Evolutionary conservation across 2,113 vertebrate genomes (phyloP), one percentile per base, ranked within the genome.

Genomic region (Trogon melanurus): DNA sequence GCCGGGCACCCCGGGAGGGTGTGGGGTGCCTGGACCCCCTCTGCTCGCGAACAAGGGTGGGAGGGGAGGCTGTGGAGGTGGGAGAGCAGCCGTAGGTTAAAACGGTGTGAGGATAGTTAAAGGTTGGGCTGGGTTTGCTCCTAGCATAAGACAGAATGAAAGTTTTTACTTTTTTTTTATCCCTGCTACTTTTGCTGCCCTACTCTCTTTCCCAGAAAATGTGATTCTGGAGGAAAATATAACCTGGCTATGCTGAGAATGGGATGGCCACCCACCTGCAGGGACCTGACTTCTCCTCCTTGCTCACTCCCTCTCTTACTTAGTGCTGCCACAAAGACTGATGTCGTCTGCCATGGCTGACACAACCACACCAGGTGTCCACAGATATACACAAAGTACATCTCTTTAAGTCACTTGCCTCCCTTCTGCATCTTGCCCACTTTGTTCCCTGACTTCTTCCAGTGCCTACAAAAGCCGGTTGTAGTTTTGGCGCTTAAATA

Each of bases 1-100:
- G 45, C 15, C 0, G 0, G 25, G 54, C 41, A 38, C 22, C 29
- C 11, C 4, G 1, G 51, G 69, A 10, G 19, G 32, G 64, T 44
- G 16, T 50, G 19, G 8, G 11, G 27, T 64, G n/a, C 15, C 34
- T 10, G 34, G n/a, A 17, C 16, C 34, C n/a, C 29, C 14, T 53
- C 30, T 14, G 51, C 54, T 8, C 2, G 45, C 13, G 65, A 23
- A 32, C 16, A 23, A 14, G 61, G 17, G 23, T 2, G 4, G 50
- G 38, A 69, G 7, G 9, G 44, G 25, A 36, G 25, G 16, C 53
- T 54, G 48, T 3, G 4, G 27, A 58, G 54, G 23, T 79, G n/a
- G 56, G n/a, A 69, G 69, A 62, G 73, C 67, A 61, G 78, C 56
- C 0, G 0, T 10, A 19, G 51, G 60, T 87, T 73, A 74, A 73